Evolutionary conservation across 92 coral and sea anemone genomes (phyloP), one percentile per base, ranked within the genome.

Genomic region (Bergia sp.): DNA sequence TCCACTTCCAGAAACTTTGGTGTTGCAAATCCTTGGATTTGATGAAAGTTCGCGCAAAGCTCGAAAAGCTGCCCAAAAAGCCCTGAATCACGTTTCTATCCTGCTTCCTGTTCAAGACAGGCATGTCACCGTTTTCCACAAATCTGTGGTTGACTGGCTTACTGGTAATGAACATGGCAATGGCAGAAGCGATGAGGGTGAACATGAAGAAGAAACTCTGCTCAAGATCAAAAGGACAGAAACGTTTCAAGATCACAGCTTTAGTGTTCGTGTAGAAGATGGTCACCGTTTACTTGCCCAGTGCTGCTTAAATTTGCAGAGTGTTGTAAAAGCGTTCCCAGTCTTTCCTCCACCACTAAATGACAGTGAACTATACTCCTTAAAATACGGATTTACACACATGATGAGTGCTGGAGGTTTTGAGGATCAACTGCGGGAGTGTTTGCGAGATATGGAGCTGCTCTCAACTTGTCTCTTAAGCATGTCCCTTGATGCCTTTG

Each of bases 341-440:
- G 65, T 73, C 47, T 58, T 82, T 47, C 88, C 89, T 39, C 81
- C 79, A 53, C 6, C 37, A 36, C 88, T 89, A 38, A 82, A 76
- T 40, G 89, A 89, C 65, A 73, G 88, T 10, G 91, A 89, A 64
- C 85, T 78, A 21, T 82, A 89, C 77, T 83, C 91, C 47, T 44
- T 88, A 18, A 38, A 13, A 40, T 83, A 45, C 38, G 82, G 64
- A 23, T 9, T 79, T 47, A 79, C 23, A 18, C 82, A 79, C 12
- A 79, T 79, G n/a, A 36, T 47, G 21, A 37, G 21, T 10, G 82
- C 82, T 7, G 82, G 82, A 50, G 36, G 36, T 67, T 79, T 50
- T 79, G 82, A 79, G 21, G 42, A 79, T 11, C 37, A 79, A 7
- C 67, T 79, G 36, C 64, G 50, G 66, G 64, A n/a, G 20, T 50